These are phyloP conservation scores for Eulithis testata DNA, from an alignment of 2,888 invertebrate species.

Conservation along the genomic window DNA sequence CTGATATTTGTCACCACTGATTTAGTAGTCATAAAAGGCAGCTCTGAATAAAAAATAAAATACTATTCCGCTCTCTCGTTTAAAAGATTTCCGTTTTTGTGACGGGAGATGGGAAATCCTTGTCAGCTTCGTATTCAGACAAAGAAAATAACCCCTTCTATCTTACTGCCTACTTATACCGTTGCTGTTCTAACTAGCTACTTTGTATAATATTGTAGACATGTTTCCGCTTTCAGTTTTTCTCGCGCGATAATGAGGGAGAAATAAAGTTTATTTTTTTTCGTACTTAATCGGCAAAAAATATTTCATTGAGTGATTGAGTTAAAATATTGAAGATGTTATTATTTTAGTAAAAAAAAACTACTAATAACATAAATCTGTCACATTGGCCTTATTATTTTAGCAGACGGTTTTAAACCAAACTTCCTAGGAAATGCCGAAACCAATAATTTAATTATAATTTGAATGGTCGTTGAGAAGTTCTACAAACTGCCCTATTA, in stretches of 20 bases:
- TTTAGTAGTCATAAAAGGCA: slow-evolving; percentile 28
- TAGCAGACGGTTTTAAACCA: too few relatives aligned
- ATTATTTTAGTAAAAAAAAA: too few relatives aligned
- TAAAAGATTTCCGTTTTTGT: slow-evolving; percentile 15
- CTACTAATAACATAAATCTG: too few relatives aligned
- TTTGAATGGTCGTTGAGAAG: neutral
- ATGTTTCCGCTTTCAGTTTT: neutral
- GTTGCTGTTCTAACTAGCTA: neutral
- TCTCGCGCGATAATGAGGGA: neutral
- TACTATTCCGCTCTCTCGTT: slow-evolving; percentile 9
- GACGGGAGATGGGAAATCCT: slow-evolving; percentile 35
- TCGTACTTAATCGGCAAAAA: too few relatives aligned
- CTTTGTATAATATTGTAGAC: neutral
- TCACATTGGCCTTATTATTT: too few relatives aligned
- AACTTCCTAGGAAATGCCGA: neutral
- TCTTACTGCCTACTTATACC: neutral
- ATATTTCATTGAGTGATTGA: too few relatives aligned
- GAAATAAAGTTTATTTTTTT: too few relatives aligned
- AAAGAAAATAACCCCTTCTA: slow-evolving; percentile 8
- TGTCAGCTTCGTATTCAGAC: slow-evolving; percentile 35
- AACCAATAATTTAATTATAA: neutral
- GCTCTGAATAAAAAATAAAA: slow-evolving; percentile 22
- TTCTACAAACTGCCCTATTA: neutral
- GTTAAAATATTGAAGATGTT: too few relatives aligned
- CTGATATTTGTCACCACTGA: slow-evolving; percentile 21